Evolutionary conservation across 2,888 invertebrate genomes (phyloP).

Genomic region (Cheilosia vernalis): DNA sequence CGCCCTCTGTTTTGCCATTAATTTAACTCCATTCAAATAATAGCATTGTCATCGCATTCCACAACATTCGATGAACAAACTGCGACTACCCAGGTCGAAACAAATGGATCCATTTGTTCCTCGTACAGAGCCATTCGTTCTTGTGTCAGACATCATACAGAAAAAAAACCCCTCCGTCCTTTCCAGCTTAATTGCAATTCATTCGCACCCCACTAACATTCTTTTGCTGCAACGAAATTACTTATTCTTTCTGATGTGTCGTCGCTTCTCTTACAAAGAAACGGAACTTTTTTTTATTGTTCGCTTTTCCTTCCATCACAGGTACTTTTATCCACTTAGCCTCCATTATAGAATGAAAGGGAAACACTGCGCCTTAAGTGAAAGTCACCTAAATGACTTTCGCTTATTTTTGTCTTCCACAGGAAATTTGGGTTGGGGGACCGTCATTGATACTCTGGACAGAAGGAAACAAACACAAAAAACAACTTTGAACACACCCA

Average conservation of each 20-base stretch:
- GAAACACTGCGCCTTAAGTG: slow-evolving; percentile 35
- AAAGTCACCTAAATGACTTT: slow-evolving; percentile 68
- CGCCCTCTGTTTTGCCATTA: background rate
- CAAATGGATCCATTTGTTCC: slow-evolving; percentile 37
- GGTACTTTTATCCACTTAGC: slow-evolving; percentile 49
- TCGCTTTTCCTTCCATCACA: slow-evolving; percentile 5
- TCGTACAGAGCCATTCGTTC: background rate
- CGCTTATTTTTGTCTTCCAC: slow-evolving; percentile 20
- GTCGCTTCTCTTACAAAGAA: background rate
- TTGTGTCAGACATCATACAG: no score
- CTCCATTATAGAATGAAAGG: slow-evolving; percentile 51
- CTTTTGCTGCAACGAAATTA: slow-evolving; percentile 9
- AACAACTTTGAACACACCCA: slow-evolving; percentile 6
- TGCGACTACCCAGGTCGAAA: slow-evolving; percentile 20
- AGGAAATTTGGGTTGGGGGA: background rate
- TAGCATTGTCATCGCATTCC: slow-evolving; percentile 15
- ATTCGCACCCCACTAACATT: slow-evolving; percentile 52
- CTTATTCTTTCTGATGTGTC: slow-evolving; percentile 18
- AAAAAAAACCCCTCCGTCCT: no score
- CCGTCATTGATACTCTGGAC: background rate
- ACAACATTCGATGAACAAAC: background rate
- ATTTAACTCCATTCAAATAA: slow-evolving; percentile 8
- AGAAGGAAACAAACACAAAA: background rate
- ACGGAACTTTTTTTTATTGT: background rate
- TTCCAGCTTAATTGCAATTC: slow-evolving; percentile 54